phyloP scores from a whole-genome alignment of 1,140 invertebrate genomes.

The Bilobella aurantiaca region DNA sequence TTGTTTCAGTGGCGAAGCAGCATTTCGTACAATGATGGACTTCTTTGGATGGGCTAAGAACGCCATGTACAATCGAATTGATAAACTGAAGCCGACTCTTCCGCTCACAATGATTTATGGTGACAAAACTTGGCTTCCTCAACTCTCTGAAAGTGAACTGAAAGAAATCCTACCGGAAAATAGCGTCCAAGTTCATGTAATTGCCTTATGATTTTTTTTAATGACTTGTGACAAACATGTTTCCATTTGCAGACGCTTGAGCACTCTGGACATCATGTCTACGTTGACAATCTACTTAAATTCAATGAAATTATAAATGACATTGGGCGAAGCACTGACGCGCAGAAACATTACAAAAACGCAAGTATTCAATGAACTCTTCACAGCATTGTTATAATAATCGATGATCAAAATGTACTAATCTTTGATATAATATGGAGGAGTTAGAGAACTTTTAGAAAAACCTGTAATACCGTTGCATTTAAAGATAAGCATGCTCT shows the following conservation, averaged over 20 bases:
- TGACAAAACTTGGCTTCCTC: not conserved
- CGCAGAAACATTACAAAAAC: too few relatives aligned
- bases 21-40: slow-evolving; percentile 64
- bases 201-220: too few relatives aligned
- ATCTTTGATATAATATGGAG: too few relatives aligned
- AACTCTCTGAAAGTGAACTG: not conserved
- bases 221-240: not conserved
- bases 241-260: not conserved
- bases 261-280: slow-evolving; percentile 2
- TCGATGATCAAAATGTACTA: too few relatives aligned
- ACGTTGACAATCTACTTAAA: not conserved
- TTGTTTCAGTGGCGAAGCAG: slow-evolving; percentile 14
- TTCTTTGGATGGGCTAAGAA: slow-evolving; percentile 90
- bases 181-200: not conserved
- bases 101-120: slow-evolving; percentile 8
- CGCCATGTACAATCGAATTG: slow-evolving; percentile 54
- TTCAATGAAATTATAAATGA: not conserved
- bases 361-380: too few relatives aligned
- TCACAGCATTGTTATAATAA: too few relatives aligned
- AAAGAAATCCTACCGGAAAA: not conserved
- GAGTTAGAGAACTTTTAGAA: too few relatives aligned
- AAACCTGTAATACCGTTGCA: too few relatives aligned
- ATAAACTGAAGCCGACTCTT: not conserved
- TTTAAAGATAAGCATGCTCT: too few relatives aligned
- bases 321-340: not conserved